phyloP scores from a whole-genome alignment of 2,888 invertebrate genomes.

The Yponomeuta plumbellus region DNA sequence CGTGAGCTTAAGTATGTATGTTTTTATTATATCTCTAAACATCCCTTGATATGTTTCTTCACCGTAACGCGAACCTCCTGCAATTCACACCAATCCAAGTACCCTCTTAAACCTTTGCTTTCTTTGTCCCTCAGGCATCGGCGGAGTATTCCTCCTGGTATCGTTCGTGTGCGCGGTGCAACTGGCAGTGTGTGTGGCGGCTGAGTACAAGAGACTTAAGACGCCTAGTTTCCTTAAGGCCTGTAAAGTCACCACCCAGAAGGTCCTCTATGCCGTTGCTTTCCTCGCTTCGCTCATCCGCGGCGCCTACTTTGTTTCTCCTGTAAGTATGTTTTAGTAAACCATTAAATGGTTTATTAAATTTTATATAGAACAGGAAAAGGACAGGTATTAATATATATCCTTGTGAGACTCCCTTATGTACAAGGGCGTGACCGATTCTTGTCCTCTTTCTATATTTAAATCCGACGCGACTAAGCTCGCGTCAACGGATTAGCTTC shows the following conservation, averaged over 20 bases:
- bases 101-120: background rate
- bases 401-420: background rate
- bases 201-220: constrained; percentile 89
- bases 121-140: constrained; percentile 68
- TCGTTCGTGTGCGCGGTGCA: constrained; percentile 91
- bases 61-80: no score
- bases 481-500: no score
- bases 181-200: constrained; percentile 87
- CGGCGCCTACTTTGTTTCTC: constrained; percentile 93
- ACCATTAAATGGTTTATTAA: background rate
- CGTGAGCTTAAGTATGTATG: no score
- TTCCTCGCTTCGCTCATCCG: constrained; percentile 90
- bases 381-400: background rate
- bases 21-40: no score
- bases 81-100: background rate
- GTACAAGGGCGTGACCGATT: no score
- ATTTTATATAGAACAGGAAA: background rate
- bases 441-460: no score
- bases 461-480: no score
- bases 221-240: constrained; percentile 88
- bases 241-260: constrained; percentile 92
- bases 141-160: constrained; percentile 87
- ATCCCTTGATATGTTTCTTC: no score
- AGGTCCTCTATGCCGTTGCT: constrained; percentile 90
- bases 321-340: constrained; percentile 76